Conservation (phyloP, 1,140 invertebrate species). For the Caenorhabditis latens region DNA sequence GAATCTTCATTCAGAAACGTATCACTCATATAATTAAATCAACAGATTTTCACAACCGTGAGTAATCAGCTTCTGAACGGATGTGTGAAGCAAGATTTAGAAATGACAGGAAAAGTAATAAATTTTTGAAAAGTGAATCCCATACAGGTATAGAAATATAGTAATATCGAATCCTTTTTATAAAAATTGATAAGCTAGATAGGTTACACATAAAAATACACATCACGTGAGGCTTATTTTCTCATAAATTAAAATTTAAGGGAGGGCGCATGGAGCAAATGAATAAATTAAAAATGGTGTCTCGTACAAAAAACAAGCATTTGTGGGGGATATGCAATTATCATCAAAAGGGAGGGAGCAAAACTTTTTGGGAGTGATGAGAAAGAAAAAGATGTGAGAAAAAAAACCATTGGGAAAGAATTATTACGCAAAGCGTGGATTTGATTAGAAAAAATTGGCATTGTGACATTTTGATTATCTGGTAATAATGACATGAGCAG, state of each 20-base stretch:
- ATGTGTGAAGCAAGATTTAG: background rate
- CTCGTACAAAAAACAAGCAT: slow-evolving; percentile 32
- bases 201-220: slow-evolving; percentile 45
- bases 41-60: slow-evolving; percentile 46
- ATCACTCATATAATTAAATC: slow-evolving; percentile 25
- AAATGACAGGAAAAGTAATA: background rate
- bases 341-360: slow-evolving; percentile 17
- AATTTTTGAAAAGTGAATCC: background rate
- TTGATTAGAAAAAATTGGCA: slow-evolving; percentile 47
- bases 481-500: slow-evolving; percentile 45
- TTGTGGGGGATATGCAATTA: slow-evolving; percentile 29
- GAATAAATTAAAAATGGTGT: slow-evolving; percentile 28
- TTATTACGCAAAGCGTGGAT: slow-evolving; percentile 24
- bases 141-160: slow-evolving; percentile 33
- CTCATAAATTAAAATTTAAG: background rate
- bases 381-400: background rate
- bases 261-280: background rate
- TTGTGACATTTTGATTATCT: slow-evolving; percentile 54
- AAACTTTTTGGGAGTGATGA: background rate
- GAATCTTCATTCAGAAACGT: slow-evolving; percentile 36
- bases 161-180: slow-evolving; percentile 33
- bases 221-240: slow-evolving; percentile 42
- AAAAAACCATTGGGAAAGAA: slow-evolving; percentile 16
- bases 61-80: slow-evolving; percentile 10
- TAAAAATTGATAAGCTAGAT: slow-evolving; percentile 35